phyloP scores from a whole-genome alignment of 2,113 vertebrate genomes.

The Psettodes erumei region DNA sequence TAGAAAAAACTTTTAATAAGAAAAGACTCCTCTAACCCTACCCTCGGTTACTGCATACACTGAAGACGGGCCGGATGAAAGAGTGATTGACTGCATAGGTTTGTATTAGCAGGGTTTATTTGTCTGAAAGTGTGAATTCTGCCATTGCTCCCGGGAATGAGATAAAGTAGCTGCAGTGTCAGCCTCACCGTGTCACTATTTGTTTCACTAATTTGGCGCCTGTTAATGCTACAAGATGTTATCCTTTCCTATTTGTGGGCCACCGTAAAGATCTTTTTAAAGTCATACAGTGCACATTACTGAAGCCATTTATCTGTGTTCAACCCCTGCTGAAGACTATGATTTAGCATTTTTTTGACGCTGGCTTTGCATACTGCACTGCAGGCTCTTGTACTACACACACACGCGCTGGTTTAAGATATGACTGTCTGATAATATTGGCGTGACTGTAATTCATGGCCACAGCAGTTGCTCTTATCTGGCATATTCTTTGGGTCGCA shows the following conservation, averaged over 20 bases:
- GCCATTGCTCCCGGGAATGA: background rate
- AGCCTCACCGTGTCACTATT: constrained; percentile 34
- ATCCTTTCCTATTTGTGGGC: constrained; percentile 11
- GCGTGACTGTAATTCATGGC: constrained; percentile 72
- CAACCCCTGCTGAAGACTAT: constrained; percentile 18
- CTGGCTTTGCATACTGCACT: constrained; percentile 20
- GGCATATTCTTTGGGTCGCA: constrained; percentile 60
- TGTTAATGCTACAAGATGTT: constrained; percentile 44
- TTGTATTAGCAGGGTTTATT: background rate
- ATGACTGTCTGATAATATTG: constrained; percentile 58
- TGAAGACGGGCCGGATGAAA: too few relatives aligned
- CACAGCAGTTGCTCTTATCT: constrained; percentile 69
- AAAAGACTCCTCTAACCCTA: background rate
- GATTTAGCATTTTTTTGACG: constrained; percentile 21
- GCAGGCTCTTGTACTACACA: constrained; percentile 15
- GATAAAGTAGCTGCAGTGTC: constrained; percentile 22
- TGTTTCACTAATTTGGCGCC: constrained; percentile 46
- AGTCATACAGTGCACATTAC: constrained; percentile 33
- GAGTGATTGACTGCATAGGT: background rate
- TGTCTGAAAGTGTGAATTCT: constrained; percentile 4
- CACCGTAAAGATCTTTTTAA: constrained; percentile 8
- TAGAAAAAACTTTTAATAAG: background rate
- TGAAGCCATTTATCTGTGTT: constrained; percentile 25
- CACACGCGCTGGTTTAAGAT: constrained; percentile 35
- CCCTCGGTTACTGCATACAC: too few relatives aligned